These are phyloP conservation scores for Turnix velox DNA, from an alignment of 2,113 vertebrate species.

Conservation along the genomic window DNA sequence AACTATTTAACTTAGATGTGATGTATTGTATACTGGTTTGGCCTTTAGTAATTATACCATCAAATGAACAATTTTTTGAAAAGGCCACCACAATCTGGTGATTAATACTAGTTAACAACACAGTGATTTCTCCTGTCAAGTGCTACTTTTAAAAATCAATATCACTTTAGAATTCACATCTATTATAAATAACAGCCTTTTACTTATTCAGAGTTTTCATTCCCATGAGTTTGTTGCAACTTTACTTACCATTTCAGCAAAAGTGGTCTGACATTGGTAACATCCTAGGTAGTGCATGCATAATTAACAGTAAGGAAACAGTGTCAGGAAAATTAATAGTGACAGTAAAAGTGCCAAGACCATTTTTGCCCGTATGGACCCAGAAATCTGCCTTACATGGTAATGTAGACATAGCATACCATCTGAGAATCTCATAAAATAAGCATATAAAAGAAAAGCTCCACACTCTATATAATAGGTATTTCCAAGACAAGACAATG, in stretches of 20 bases:
- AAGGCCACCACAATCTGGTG: neutral
- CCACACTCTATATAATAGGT: neutral
- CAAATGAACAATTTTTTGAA: neutral
- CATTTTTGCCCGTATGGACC: neutral
- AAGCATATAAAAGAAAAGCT: neutral
- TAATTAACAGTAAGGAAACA: slow-evolving; percentile 13
- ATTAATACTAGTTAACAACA: slow-evolving; percentile 9
- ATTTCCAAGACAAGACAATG: neutral
- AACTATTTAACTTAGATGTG: neutral
- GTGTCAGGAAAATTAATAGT: slow-evolving; percentile 25
- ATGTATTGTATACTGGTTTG: neutral
- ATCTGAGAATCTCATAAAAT: neutral
- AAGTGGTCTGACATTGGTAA: neutral
- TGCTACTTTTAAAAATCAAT: slow-evolving; percentile 9
- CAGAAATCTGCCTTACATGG: neutral
- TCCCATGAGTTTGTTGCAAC: slow-evolving; percentile 9
- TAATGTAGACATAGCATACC: neutral
- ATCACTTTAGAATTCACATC: slow-evolving; percentile 4
- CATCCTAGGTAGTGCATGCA: neutral
- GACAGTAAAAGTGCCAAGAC: neutral
- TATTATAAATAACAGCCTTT: slow-evolving; percentile 31
- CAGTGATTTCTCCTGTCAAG: slow-evolving; percentile 17
- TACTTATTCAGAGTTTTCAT: slow-evolving; percentile 34
- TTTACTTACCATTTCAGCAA: slow-evolving; percentile 22
- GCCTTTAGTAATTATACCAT: neutral